Evolutionary conservation across 2,888 invertebrate genomes (phyloP).

Genomic region (Hoplodrina ambigua): DNA sequence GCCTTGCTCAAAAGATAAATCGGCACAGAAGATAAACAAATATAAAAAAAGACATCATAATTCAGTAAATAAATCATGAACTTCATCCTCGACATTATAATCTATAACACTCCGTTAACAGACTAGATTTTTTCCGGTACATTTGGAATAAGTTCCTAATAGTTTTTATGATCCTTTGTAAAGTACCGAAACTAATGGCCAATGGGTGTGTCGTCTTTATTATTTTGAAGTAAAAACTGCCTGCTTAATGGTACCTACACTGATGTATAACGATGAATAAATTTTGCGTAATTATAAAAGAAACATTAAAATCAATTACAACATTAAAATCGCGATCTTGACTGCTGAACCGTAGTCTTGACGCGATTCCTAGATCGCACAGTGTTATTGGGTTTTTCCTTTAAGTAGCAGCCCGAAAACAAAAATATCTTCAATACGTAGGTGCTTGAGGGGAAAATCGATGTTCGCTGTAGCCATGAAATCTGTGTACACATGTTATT

Average conservation of each 20-base stretch:
- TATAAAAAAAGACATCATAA: not conserved
- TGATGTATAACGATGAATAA: not conserved
- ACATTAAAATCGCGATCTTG: too few relatives aligned
- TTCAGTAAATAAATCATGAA: constrained; percentile 4
- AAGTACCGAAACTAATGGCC: constrained; percentile 19
- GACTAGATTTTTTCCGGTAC: constrained; percentile 13
- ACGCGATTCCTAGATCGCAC: not conserved
- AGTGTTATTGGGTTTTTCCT: not conserved
- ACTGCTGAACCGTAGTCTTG: not conserved
- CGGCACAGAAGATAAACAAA: not conserved
- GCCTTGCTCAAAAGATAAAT: not conserved
- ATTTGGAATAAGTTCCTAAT: constrained; percentile 15
- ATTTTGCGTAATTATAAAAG: not conserved
- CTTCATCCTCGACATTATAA: constrained; percentile 48
- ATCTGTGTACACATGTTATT: not conserved
- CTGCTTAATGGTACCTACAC: not conserved
- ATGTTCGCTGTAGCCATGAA: not conserved
- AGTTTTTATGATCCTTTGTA: constrained; percentile 35
- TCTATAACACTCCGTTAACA: not conserved
- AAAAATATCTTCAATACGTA: too few relatives aligned
- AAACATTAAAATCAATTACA: not conserved
- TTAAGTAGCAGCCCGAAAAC: too few relatives aligned
- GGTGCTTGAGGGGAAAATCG: not conserved
- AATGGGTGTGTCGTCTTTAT: constrained; percentile 18
- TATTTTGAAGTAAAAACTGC: constrained; percentile 9